Evolutionary conservation across 1,140 invertebrate species (phyloP).

Genomic region (Arctopsyche grandis): DNA sequence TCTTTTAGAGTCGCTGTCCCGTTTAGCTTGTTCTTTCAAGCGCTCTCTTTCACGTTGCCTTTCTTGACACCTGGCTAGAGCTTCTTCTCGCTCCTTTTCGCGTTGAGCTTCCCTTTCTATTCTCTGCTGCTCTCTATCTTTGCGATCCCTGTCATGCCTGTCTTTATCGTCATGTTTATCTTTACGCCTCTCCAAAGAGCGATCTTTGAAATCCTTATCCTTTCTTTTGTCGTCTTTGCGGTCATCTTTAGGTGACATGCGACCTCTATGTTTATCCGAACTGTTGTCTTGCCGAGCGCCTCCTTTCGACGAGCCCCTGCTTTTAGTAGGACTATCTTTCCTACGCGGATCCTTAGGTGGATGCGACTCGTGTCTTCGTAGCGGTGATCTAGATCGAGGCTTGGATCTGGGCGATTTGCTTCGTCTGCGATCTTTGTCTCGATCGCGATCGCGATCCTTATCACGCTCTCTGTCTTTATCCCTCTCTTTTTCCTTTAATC

Average conservation of each 20-base stretch:
- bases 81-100: slow-evolving; percentile 69
- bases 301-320: slow-evolving; percentile 65
- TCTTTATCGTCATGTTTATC: slow-evolving; percentile 67
- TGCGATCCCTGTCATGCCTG: slow-evolving; percentile 66
- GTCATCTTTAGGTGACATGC: slow-evolving; percentile 60
- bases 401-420: slow-evolving; percentile 62
- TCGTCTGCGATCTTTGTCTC: slow-evolving; percentile 59
- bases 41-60: slow-evolving; percentile 71
- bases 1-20: slow-evolving; percentile 60
- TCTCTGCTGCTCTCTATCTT: slow-evolving; percentile 58
- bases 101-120: slow-evolving; percentile 65
- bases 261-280: slow-evolving; percentile 61
- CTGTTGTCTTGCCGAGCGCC: slow-evolving; percentile 60
- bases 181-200: slow-evolving; percentile 64
- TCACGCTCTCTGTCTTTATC: slow-evolving; percentile 57
- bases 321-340: slow-evolving; percentile 65
- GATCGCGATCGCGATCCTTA: slow-evolving; percentile 59
- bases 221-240: slow-evolving; percentile 59
- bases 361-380: slow-evolving; percentile 59
- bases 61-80: slow-evolving; percentile 67
- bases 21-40: slow-evolving; percentile 63
- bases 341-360: slow-evolving; percentile 62
- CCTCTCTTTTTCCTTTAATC: slow-evolving; percentile 62
- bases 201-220: slow-evolving; percentile 63
- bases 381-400: slow-evolving; percentile 60